These are phyloP conservation scores for Heliconius erato DNA, from an alignment of 2,888 invertebrate genomes.

Conservation along the genomic window DNA sequence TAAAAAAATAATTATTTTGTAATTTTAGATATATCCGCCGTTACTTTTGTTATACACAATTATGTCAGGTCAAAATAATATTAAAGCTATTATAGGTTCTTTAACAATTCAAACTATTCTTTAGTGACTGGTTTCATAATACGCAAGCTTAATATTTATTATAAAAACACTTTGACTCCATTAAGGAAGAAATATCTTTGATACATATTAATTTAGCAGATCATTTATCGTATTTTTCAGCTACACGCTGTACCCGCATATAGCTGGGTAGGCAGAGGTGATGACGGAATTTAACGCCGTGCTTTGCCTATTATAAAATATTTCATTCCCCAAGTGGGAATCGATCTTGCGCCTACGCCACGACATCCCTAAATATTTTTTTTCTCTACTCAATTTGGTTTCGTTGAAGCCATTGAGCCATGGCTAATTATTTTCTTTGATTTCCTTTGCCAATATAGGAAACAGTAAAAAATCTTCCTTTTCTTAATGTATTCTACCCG, in stretches of 20 bases:
- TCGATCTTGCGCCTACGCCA: too few species aligned
- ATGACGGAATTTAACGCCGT: too few species aligned
- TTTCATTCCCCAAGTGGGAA: too few species aligned
- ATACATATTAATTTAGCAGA: not conserved
- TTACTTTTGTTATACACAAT: conserved; percentile 45
- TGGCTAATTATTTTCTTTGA: conserved; percentile 47
- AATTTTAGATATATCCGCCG: conserved; percentile 48
- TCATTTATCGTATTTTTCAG: not conserved
- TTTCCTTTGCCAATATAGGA: conserved; percentile 50
- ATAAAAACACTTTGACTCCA: not conserved
- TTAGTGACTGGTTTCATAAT: not conserved
- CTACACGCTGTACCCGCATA: too few species aligned
- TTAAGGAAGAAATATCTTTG: conserved; percentile 5
- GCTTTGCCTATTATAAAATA: too few species aligned
- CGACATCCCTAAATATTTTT: not conserved
- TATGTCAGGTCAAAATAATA: conserved; percentile 40
- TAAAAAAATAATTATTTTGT: conserved; percentile 59
- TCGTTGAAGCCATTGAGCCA: conserved; percentile 44
- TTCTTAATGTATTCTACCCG: conserved; percentile 47
- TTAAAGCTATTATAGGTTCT: conserved; percentile 26
- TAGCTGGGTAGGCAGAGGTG: too few species aligned
- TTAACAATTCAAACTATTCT: not conserved
- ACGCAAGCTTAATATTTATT: not conserved
- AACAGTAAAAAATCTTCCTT: conserved; percentile 47
- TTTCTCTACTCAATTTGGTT: conserved; percentile 37